Evolutionary conservation across 2,797 vertebrate species (phyloP), one percentile per base, ranked within the genome.

Genomic region (Potorous gilbertii): DNA sequence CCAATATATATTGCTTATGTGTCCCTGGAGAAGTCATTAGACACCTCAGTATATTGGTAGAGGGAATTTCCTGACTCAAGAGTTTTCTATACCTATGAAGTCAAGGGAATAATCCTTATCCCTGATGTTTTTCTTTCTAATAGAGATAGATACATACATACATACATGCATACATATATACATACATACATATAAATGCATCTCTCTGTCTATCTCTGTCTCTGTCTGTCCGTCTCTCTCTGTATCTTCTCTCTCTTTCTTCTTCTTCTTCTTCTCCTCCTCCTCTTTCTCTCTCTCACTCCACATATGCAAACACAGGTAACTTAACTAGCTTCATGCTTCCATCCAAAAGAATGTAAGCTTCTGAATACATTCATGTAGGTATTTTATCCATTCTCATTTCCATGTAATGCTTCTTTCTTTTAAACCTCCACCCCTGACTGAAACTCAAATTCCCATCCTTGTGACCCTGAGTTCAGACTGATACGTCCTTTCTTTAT

Each of bases 211-310:
- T 56, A 2, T 57, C 27, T 74, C 14, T n/a, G 0, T 74, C 1
- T 40, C 34, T 40, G 34, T 66, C 4, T 74, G 13, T 31, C 9
- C 5, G 52, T 55, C 52, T 52, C 52, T 56, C 14, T 56, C 18
- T 27, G 5, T 56, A 52, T 52, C 52, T 4, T 56, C 24, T 66
- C 4, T n/a, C 13, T 66, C 34, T n/a, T n/a, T n/a, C 31, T 18
- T 29, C 66, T 46, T 2, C 40, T 6, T 5, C 3, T 5, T 12
- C 34, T 1, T 16, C 34, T n/a, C 13, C 5, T 1, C 5, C 34
- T 6, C 4, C 16, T 50, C 55, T 52, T 8, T 57, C 5, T 56
- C 21, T 57, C 28, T 59, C 28, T 1, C 52, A 52, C 52, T 52
- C 52, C 52, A 52, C 52, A 66, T 66, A 34, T n/a, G 2, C 29